Evolutionary conservation across 2,113 vertebrate species (phyloP).

Genomic region (Cercopithecus mona): DNA sequence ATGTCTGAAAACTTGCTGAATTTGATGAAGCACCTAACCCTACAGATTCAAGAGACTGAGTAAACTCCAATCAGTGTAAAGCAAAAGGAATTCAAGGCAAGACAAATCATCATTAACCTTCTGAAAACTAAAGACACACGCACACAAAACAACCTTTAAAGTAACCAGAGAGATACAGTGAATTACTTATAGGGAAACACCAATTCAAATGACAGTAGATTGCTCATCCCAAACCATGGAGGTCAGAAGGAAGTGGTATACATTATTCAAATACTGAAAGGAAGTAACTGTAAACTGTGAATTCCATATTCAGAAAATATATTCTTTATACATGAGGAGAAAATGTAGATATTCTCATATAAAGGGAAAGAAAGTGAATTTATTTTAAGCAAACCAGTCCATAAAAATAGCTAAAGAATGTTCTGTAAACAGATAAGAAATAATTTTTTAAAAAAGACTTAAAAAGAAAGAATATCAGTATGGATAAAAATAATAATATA

Average conservation of each 20-base stretch:
- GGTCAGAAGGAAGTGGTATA: not conserved
- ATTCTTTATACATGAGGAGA: not conserved
- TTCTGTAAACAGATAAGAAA: not conserved
- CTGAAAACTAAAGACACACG: not conserved
- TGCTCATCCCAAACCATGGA: conserved; percentile 3
- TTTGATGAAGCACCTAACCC: not conserved
- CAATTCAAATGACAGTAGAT: not conserved
- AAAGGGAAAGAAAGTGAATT: not conserved
- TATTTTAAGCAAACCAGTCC: not conserved
- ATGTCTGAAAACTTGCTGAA: conserved; percentile 5
- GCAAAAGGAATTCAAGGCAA: not conserved
- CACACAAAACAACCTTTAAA: conserved; percentile 6
- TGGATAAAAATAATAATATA: not conserved
- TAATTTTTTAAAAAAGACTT: not conserved
- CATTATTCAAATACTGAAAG: conserved; percentile 23
- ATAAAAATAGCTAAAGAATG: not conserved
- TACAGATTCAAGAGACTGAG: conserved; percentile 14
- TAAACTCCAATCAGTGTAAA: conserved; percentile 5
- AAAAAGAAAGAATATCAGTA: not conserved
- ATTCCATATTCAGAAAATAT: not conserved
- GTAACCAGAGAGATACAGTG: not conserved
- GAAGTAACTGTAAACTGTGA: not conserved
- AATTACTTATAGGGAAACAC: conserved; percentile 17
- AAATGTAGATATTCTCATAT: not conserved
- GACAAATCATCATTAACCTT: conserved; percentile 35